Evolutionary conservation across 2,113 vertebrate genomes (phyloP).

Genomic region (Synodontis membranacea): DNA sequence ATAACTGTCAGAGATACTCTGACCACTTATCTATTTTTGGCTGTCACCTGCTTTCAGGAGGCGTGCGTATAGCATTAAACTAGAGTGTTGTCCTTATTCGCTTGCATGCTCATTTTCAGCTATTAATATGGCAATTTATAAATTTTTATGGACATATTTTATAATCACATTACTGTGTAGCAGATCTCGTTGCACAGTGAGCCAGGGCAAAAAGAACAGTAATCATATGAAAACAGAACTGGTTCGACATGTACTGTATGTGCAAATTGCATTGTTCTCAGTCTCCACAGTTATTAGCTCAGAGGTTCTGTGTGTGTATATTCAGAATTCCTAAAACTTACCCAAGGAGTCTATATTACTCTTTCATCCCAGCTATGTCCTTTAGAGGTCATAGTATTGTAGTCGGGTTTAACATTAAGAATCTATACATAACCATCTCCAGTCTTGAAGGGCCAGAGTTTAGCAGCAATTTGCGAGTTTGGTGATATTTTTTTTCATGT

Average conservation of each 20-base stretch:
- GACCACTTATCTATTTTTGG: conserved; percentile 45
- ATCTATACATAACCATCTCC: background rate
- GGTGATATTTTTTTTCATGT: background rate
- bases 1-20: conserved; percentile 17
- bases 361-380: background rate
- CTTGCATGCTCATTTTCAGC: conserved; percentile 1
- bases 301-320: background rate
- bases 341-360: background rate
- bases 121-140: background rate
- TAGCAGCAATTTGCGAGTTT: too few species aligned
- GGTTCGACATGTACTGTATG: background rate
- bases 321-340: background rate
- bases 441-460: background rate
- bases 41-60: conserved; percentile 43
- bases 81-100: background rate
- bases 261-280: background rate
- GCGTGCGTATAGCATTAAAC: conserved; percentile 19
- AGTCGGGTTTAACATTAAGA: background rate
- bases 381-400: background rate
- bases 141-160: background rate
- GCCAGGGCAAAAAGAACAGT: background rate
- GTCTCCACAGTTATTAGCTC: background rate
- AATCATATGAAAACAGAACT: background rate
- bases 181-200: background rate
- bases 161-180: background rate